A percentile compares a stretch with the other conserved stretches of the same genome.
Evolutionary conservation across 2,113 vertebrate genomes (phyloP).

Genomic region (Osmerus mordax): DNA sequence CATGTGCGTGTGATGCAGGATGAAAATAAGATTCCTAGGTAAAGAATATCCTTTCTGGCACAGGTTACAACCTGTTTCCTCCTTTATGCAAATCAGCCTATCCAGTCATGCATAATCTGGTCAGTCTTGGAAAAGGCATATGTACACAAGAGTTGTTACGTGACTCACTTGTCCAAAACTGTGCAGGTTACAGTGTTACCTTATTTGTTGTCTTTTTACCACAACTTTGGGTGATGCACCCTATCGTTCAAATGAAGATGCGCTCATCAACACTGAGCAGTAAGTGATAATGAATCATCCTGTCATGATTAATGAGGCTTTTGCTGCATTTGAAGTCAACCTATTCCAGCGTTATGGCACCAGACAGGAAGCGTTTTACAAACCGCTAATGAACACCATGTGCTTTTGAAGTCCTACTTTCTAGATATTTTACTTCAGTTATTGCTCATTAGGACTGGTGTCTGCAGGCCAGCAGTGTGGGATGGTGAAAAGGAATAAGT

Average conservation of each 20-base stretch:
- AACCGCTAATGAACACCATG: slow-evolving; percentile 21
- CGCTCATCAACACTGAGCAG: not conserved
- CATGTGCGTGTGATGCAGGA: too few species aligned
- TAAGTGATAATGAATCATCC: not conserved
- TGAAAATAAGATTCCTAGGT: too few species aligned
- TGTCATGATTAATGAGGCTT: slow-evolving; percentile 3
- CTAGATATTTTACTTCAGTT: slow-evolving; percentile 1
- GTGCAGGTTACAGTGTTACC: too few species aligned
- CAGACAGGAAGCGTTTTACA: slow-evolving; percentile 1
- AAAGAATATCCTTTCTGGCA: not conserved
- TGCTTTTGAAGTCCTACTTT: slow-evolving; percentile 29
- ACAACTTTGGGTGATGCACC: not conserved
- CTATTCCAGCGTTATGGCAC: not conserved
- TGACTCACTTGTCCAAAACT: too few species aligned
- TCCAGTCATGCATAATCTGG: not conserved
- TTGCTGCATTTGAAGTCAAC: slow-evolving; percentile 17
- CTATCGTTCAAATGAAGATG: not conserved
- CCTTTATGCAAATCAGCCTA: not conserved
- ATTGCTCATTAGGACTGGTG: slow-evolving; percentile 3
- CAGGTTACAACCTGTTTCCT: not conserved
- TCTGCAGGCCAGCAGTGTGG: not conserved
- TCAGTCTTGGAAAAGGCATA: not conserved
- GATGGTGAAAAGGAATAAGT: slow-evolving; percentile 6
- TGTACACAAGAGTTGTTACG: not conserved
- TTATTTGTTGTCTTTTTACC: not conserved